These are phyloP conservation scores for Aphaenogaster floridana DNA, from an alignment of 1,140 invertebrate species.

Conservation along the genomic window DNA sequence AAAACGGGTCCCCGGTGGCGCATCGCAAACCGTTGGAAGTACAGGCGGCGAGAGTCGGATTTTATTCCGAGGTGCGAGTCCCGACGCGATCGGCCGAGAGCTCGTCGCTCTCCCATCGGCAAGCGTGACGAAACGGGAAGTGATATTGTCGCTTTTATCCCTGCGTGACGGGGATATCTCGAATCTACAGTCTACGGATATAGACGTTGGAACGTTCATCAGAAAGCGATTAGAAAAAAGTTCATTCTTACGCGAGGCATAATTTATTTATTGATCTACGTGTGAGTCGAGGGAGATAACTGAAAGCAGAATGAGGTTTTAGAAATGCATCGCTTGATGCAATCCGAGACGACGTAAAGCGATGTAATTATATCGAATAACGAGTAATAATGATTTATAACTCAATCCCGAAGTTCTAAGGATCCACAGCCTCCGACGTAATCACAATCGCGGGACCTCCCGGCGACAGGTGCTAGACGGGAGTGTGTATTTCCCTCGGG, in stretches of 20 bases:
- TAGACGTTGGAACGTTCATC: not conserved
- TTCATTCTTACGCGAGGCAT: not conserved
- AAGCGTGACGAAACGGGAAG: slow-evolving; percentile 27
- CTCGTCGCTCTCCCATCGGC: slow-evolving; percentile 8
- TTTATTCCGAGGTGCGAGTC: slow-evolving; percentile 18
- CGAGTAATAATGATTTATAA: slow-evolving; percentile 56
- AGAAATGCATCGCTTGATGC: not conserved
- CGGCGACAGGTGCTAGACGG: slow-evolving; percentile 75
- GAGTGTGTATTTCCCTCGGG: slow-evolving; percentile 49
- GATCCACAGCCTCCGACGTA: slow-evolving; percentile 22
- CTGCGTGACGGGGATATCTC: not conserved
- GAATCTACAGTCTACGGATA: too few relatives aligned
- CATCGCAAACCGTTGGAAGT: not conserved
- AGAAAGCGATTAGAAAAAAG: not conserved
- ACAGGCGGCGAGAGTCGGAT: not conserved
- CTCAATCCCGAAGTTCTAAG: slow-evolving; percentile 27
- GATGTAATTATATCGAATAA: slow-evolving; percentile 52
- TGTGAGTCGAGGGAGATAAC: not conserved
- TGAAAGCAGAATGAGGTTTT: not conserved
- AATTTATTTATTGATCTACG: not conserved
- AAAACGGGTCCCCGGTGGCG: slow-evolving; percentile 29
- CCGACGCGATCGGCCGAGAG: not conserved
- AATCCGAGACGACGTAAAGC: not conserved
- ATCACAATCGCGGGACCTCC: slow-evolving; percentile 33
- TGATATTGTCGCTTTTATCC: not conserved